These are phyloP conservation scores for Passer domesticus DNA, from an alignment of 2,113 vertebrate species.

Conservation along the genomic window DNA sequence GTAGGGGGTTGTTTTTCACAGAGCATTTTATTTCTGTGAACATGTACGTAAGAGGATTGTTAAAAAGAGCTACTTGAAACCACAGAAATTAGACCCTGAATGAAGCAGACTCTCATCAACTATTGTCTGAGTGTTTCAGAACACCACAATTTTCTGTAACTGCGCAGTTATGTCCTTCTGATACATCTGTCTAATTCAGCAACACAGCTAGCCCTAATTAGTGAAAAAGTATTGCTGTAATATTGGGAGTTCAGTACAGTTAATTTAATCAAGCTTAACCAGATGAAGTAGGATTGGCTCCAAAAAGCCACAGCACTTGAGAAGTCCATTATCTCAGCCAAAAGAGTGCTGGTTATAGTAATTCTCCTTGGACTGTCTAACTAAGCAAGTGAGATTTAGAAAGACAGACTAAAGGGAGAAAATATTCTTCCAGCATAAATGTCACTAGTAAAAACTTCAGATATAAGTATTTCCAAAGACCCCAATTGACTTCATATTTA, in stretches of 20 bases:
- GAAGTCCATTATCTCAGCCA: not conserved
- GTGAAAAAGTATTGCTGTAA: not conserved
- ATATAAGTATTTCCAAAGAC: not conserved
- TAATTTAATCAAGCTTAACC: not conserved
- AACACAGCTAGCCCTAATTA: not conserved
- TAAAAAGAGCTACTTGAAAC: not conserved
- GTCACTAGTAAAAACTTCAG: not conserved
- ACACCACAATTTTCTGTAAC: not conserved
- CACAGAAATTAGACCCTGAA: not conserved
- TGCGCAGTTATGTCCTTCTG: not conserved
- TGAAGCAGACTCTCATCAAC: not conserved
- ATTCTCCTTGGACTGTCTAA: not conserved
- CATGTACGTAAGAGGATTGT: not conserved
- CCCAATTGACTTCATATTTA: not conserved
- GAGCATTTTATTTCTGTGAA: not conserved
- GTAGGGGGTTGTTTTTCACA: not conserved
- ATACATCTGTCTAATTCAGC: not conserved
- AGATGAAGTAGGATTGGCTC: not conserved
- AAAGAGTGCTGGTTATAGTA: not conserved
- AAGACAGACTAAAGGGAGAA: not conserved
- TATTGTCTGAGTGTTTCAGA: not conserved
- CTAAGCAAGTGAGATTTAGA: not conserved
- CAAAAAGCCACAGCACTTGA: not conserved
- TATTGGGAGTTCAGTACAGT: not conserved
- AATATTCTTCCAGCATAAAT: not conserved